Conservation (phyloP, 2,113 vertebrate genomes). For the Gadus chalcogrammus region DNA sequence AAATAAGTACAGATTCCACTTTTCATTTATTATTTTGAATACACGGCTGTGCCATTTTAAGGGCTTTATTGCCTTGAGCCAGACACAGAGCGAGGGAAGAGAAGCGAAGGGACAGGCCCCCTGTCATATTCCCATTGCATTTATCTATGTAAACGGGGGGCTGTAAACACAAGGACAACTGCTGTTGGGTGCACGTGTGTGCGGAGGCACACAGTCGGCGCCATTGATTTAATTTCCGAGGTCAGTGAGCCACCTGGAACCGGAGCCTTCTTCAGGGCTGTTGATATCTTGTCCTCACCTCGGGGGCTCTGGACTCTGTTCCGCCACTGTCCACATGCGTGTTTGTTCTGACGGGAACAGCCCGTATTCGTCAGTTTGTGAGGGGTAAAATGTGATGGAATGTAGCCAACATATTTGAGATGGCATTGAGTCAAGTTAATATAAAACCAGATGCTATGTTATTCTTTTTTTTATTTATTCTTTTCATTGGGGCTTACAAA, state of each 20-base stretch:
- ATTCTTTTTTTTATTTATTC: no score
- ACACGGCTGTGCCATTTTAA: not conserved
- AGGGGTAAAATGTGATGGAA: no score
- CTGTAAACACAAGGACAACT: not conserved
- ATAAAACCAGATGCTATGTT: no score
- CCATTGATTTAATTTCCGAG: conserved; percentile 20
- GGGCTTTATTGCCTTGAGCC: not conserved
- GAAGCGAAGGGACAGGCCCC: not conserved
- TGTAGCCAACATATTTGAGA: no score
- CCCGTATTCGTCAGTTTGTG: no score
- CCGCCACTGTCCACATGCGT: conserved; percentile 21
- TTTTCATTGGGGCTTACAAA: no score
- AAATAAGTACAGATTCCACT: no score
- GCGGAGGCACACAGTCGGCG: not conserved
- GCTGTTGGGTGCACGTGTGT: not conserved
- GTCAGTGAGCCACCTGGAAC: conserved; percentile 28
- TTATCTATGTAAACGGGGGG: not conserved
- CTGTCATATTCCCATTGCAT: not conserved
- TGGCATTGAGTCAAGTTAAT: no score
- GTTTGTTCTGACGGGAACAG: no score
- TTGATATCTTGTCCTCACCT: not conserved
- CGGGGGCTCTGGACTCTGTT: conserved; percentile 12
- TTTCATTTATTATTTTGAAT: not conserved
- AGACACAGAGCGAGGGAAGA: not conserved
- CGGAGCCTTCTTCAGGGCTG: not conserved